phyloP scores from a whole-genome alignment of 2,113 vertebrate species.

The Ctenomys sociabilis region DNA sequence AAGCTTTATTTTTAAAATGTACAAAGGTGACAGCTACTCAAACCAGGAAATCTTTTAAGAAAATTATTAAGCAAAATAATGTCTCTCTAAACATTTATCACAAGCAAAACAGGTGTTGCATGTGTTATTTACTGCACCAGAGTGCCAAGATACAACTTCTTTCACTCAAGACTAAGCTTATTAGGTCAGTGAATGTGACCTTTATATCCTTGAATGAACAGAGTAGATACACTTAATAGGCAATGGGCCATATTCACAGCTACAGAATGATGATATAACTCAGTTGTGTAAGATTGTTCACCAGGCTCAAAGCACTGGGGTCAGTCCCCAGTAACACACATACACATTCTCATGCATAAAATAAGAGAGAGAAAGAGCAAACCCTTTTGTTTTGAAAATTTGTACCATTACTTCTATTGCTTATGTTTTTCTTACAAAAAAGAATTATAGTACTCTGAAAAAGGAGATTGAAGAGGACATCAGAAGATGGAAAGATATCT shows the following conservation, averaged over 20 bases:
- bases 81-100: conserved; percentile 10
- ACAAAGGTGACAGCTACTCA: background rate
- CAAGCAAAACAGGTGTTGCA: background rate
- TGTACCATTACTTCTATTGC: too few relatives aligned
- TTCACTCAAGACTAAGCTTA: background rate
- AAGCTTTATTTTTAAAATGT: conserved; percentile 32
- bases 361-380: background rate
- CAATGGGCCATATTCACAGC: background rate
- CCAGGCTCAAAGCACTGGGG: background rate
- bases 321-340: background rate
- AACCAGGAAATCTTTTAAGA: conserved; percentile 23
- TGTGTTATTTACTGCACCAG: background rate
- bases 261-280: background rate
- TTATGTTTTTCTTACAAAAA: too few relatives aligned
- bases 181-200: background rate
- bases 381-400: background rate
- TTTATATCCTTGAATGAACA: background rate
- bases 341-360: background rate
- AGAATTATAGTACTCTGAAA: too few relatives aligned
- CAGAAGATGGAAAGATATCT: background rate
- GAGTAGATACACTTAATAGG: background rate
- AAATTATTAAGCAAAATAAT: background rate
- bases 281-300: background rate
- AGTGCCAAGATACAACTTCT: background rate
- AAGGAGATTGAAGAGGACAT: background rate